Conservation (phyloP, 1,140 invertebrate genomes). For the Eueides isabella region DNA sequence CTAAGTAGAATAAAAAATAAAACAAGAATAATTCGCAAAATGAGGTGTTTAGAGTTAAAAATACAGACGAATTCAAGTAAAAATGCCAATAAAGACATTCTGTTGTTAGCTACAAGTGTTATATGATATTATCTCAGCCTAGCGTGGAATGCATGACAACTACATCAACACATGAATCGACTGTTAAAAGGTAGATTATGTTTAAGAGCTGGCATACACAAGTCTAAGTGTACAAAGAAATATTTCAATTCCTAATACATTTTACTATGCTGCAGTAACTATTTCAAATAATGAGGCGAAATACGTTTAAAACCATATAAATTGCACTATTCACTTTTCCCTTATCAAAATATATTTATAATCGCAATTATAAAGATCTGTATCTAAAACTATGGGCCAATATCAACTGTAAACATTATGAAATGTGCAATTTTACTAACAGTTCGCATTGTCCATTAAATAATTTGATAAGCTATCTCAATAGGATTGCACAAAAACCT, state of each 20-base stretch:
- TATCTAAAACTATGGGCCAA: slow-evolving; percentile 34
- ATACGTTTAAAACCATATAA: slow-evolving; percentile 10
- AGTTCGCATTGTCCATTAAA: slow-evolving; percentile 38
- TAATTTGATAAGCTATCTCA: slow-evolving; percentile 40
- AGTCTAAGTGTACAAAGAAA: not conserved
- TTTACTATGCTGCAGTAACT: not conserved
- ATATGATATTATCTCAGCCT: slow-evolving; percentile 48
- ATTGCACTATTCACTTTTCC: slow-evolving; percentile 3
- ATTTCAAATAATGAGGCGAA: not conserved
- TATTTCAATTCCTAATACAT: not conserved
- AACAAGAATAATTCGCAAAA: slow-evolving; percentile 16
- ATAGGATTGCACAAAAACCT: slow-evolving; percentile 25
- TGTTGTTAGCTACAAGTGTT: slow-evolving; percentile 32
- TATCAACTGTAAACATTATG: slow-evolving; percentile 40
- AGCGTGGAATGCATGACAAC: slow-evolving; percentile 51
- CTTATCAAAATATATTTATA: slow-evolving; percentile 26
- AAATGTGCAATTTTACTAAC: slow-evolving; percentile 35
- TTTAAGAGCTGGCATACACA: not conserved
- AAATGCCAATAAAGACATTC: slow-evolving; percentile 33
- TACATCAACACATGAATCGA: slow-evolving; percentile 43
- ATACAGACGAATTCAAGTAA: slow-evolving; percentile 27
- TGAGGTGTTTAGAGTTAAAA: slow-evolving; percentile 13
- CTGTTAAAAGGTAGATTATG: slow-evolving; percentile 42
- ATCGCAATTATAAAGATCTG: slow-evolving; percentile 37
- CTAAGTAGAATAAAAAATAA: slow-evolving; percentile 18